Evolutionary conservation across 2,888 invertebrate genomes (phyloP).

Genomic region (Hypolimnas misippus): DNA sequence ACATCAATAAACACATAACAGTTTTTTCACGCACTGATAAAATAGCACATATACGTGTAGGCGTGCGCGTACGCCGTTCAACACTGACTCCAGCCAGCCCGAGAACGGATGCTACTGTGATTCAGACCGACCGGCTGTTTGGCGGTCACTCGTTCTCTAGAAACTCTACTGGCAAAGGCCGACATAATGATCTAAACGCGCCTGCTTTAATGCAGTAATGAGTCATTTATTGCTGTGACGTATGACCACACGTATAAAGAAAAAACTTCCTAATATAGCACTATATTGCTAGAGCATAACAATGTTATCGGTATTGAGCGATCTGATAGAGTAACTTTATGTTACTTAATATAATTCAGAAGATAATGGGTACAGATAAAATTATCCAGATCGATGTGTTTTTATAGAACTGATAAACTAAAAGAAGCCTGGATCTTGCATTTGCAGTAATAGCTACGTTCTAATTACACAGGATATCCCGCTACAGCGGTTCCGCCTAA

Average conservation of each 20-base stretch:
- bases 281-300: background rate
- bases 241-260: constrained; percentile 16
- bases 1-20: constrained; percentile 50
- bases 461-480: constrained; percentile 18
- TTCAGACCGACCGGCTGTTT: constrained; percentile 61
- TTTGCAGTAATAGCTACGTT: constrained; percentile 1
- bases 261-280: constrained; percentile 14
- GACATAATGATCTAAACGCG: constrained; percentile 49
- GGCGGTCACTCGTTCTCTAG: constrained; percentile 64
- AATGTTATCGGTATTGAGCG: background rate
- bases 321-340: background rate
- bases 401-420: background rate
- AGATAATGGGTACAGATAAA: background rate
- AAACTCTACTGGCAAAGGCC: constrained; percentile 54
- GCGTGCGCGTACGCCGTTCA: constrained; percentile 68
- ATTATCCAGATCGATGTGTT: background rate
- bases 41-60: constrained; percentile 62
- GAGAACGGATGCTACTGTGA: constrained; percentile 70
- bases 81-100: constrained; percentile 58
- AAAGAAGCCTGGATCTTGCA: background rate
- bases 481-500: constrained; percentile 22
- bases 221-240: constrained; percentile 39
- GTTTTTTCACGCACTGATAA: constrained; percentile 70
- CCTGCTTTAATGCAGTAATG: constrained; percentile 38
- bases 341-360: background rate